Base-by-base conservation (phyloP, 2,113 vertebrate species). In the Etia nguti region DNA sequence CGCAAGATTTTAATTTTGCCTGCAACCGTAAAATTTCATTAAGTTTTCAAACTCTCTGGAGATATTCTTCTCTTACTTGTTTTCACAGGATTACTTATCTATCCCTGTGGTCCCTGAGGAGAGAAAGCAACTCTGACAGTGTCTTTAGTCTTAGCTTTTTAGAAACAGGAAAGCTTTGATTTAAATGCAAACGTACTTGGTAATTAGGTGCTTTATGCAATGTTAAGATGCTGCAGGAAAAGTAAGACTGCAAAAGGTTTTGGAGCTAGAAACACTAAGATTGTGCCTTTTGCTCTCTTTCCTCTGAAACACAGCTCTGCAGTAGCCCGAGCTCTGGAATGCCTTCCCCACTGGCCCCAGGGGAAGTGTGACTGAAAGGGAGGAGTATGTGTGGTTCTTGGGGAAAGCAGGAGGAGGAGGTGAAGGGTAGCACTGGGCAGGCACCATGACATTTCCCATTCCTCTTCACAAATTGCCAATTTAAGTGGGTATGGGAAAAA, bases 361-460 rank as follows among this genome's bases (percentile, higher is more conserved):
- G 94, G 95, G 93, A 92, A 91, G 34, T 85, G 55, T 89, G 88
- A 79, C 90, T 92, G 90, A 92, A 83, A 87, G 85, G 87, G 90
- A 89, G 85, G 91, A 86, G 87, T 70, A 3, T 89, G 83, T 85
- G 86, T 92, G 89, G 88, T 79, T 91, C 80, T 90, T 73, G 36
- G 83, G 82, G 75, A 75, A 68, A 68, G 26, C 60, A 81, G 59
- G 29, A 10, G 54, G 36, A 24, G 41, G 81, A 20, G 65, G 65
- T 81, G 73, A 77, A 18, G 52, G 88, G 85, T 13, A 81, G 85
- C 56, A 83, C 52, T 82, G 84, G 81, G 84, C 84, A 90, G 82
- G 36, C 68, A 90, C 89, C 80, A 90, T 94, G 92, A 95, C 92
- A 95, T 94, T 94, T 95, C 88, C 92, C 92, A 95, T 93, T 94